These are phyloP conservation scores for Nomada hirtipes DNA, from an alignment of 2,888 invertebrate species.

Conservation along the genomic window DNA sequence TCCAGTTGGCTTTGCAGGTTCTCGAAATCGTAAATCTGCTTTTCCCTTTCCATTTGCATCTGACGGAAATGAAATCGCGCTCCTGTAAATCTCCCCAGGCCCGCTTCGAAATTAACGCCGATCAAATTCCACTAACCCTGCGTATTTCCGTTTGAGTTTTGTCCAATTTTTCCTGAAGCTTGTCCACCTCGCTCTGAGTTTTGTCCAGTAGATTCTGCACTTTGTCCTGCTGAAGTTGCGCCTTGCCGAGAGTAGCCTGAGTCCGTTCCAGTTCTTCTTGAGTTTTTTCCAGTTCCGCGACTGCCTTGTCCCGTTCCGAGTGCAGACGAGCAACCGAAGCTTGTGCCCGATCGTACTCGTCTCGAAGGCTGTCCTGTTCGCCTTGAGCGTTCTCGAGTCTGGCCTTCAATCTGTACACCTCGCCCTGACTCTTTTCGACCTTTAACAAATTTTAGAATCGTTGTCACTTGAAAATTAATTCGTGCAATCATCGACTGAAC, in stretches of 20 bases:
- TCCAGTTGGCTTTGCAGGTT: constrained; percentile 95
- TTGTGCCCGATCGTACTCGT: constrained; percentile 95
- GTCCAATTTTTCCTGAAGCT: constrained; percentile 94
- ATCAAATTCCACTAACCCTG: constrained; percentile 86
- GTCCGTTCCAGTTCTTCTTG: constrained; percentile 95
- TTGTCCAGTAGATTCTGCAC: constrained; percentile 94
- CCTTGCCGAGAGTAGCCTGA: constrained; percentile 95
- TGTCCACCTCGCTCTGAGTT: constrained; percentile 95
- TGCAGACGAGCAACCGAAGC: constrained; percentile 93
- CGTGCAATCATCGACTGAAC: not conserved
- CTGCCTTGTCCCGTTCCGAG: constrained; percentile 94
- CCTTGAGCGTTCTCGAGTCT: constrained; percentile 97
- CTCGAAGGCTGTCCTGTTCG: constrained; percentile 96
- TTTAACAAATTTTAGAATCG: constrained; percentile 31
- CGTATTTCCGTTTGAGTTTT: constrained; percentile 93
- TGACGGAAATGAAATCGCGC: constrained; percentile 73
- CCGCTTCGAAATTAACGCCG: not conserved
- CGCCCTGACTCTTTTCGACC: constrained; percentile 96
- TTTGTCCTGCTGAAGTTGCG: constrained; percentile 96
- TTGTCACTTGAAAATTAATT: not conserved
- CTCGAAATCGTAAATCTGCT: constrained; percentile 95
- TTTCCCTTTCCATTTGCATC: constrained; percentile 96
- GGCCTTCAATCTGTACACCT: constrained; percentile 96
- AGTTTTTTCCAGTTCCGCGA: constrained; percentile 93
- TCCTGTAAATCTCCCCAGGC: not conserved